Evolutionary conservation across 2,797 vertebrate genomes (phyloP).

Genomic region (Myripristis jacobus): DNA sequence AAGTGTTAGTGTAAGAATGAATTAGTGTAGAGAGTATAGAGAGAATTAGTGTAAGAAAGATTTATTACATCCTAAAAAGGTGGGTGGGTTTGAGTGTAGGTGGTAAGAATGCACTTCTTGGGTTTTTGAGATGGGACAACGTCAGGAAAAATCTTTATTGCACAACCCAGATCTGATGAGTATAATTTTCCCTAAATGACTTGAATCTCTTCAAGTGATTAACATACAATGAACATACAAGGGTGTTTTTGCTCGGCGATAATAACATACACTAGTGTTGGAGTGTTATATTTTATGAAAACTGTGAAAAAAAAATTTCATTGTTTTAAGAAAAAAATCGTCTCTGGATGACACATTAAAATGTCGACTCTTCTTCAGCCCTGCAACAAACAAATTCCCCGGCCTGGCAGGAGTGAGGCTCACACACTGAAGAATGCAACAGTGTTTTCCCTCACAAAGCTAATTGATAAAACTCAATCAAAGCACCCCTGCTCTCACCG

Average conservation of each 20-base stretch:
- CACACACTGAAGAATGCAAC: constrained; percentile 47
- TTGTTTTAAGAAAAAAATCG: too few relatives aligned
- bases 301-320: too few relatives aligned
- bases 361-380: neutral
- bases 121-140: neutral
- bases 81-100: neutral
- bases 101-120: neutral
- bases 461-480: constrained; percentile 84
- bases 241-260: neutral
- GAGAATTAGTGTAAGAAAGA: neutral
- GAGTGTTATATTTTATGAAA: too few relatives aligned
- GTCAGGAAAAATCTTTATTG: neutral
- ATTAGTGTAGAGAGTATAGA: too few relatives aligned
- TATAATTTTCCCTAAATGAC: too few relatives aligned
- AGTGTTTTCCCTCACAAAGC: constrained; percentile 73
- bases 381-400: constrained; percentile 5
- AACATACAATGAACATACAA: neutral
- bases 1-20: too few relatives aligned
- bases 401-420: constrained; percentile 29
- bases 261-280: neutral
- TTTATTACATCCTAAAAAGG: neutral
- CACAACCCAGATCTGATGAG: neutral
- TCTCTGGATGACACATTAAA: neutral
- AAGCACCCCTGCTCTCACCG: constrained; percentile 78
- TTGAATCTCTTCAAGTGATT: neutral